Evolutionary conservation across 2,113 vertebrate genomes (phyloP).

Genomic region (Sciurus niger): DNA sequence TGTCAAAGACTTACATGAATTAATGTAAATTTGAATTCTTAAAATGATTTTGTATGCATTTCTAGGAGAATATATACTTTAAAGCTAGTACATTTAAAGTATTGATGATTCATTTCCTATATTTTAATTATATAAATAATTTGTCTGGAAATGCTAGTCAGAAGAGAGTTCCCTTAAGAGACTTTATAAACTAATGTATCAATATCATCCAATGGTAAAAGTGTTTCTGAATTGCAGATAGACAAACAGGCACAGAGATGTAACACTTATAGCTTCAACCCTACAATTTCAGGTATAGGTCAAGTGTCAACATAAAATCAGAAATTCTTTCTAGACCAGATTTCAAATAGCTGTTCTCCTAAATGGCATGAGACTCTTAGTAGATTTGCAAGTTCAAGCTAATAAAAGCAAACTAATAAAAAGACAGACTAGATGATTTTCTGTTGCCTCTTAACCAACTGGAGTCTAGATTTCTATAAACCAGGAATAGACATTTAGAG

Average conservation of each 20-base stretch:
- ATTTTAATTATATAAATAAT: constrained; percentile 6
- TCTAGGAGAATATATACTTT: not conserved
- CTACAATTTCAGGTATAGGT: not conserved
- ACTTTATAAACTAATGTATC: constrained; percentile 26
- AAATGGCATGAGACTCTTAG: constrained; percentile 41
- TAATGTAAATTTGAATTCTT: constrained; percentile 20
- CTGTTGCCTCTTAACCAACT: not conserved
- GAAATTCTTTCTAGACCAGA: not conserved
- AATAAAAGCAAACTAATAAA: not conserved
- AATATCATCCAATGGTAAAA: not conserved
- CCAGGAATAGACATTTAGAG: not conserved
- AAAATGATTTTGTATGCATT: not conserved
- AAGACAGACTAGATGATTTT: constrained; percentile 26
- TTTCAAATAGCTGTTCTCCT: constrained; percentile 21
- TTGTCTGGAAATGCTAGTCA: not conserved
- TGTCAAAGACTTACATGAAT: constrained; percentile 29
- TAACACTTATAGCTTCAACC: not conserved
- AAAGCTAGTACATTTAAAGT: not conserved
- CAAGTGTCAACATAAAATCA: constrained; percentile 17
- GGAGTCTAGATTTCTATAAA: constrained; percentile 27
- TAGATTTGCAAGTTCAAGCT: not conserved
- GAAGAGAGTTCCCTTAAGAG: not conserved
- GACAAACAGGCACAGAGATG: not conserved
- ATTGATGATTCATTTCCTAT: not conserved
- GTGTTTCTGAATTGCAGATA: constrained; percentile 10